Percentiles rank a stretch among this genome's conserved stretches.
Conservation (phyloP, 2,888 invertebrate genomes). For the Eristalis pertinax region DNA sequence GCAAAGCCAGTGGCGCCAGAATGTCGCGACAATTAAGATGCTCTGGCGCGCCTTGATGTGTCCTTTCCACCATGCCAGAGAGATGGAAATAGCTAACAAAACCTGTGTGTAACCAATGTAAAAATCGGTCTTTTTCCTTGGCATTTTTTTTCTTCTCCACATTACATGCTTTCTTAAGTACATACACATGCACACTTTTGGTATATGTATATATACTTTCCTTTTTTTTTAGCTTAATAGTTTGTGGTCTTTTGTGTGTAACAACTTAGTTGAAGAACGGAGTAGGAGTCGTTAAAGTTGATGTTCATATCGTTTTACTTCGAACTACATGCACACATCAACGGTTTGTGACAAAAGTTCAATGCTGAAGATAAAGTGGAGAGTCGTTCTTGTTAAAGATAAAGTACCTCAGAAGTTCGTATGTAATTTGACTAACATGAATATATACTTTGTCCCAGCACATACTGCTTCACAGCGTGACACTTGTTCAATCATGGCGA, state of each 20-base stretch:
- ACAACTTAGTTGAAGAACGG: slow-evolving; percentile 16
- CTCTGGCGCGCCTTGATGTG: slow-evolving; percentile 76
- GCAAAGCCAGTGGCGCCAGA: slow-evolving; percentile 77
- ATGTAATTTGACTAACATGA: slow-evolving; percentile 2
- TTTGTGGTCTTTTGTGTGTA: slow-evolving; percentile 46
- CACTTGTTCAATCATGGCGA: slow-evolving; percentile 58
- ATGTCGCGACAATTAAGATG: slow-evolving; percentile 81
- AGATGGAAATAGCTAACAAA: slow-evolving; percentile 56
- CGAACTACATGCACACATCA: not conserved
- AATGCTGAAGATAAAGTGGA: slow-evolving; percentile 44
- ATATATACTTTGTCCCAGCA: slow-evolving; percentile 26
- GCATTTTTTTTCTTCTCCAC: slow-evolving; percentile 43
- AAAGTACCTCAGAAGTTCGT: slow-evolving; percentile 8
- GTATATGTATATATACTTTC: slow-evolving; percentile 6
- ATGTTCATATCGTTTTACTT: slow-evolving; percentile 43
- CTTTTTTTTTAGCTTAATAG: slow-evolving; percentile 21
- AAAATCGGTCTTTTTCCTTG: slow-evolving; percentile 56
- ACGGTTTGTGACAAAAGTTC: slow-evolving; percentile 49
- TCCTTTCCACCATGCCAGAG: slow-evolving; percentile 37
- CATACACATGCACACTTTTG: not conserved
- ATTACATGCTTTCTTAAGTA: slow-evolving; percentile 10
- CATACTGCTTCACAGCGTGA: slow-evolving; percentile 59
- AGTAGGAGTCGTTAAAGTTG: slow-evolving; percentile 57
- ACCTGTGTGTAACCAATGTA: slow-evolving; percentile 41
- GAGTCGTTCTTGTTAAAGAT: slow-evolving; percentile 20